Conservation (phyloP, 2,888 invertebrate genomes). For the Drosophila nr. fundita region DNA sequence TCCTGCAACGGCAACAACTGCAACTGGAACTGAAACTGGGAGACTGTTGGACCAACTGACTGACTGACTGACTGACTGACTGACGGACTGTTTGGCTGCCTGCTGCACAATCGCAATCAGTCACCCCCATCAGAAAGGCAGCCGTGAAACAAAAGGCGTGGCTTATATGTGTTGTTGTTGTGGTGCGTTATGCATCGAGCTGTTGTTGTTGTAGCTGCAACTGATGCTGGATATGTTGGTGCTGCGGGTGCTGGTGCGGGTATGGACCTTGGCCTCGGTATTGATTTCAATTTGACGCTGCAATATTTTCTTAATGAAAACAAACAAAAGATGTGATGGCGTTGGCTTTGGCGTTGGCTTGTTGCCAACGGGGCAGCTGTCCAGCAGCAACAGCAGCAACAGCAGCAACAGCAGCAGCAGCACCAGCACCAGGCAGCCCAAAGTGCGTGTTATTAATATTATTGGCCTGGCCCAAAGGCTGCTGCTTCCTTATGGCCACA, state of each 20-base stretch:
- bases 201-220: conserved; percentile 32
- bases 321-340: conserved; percentile 73
- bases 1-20: conserved; percentile 52
- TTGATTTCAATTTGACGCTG: conserved; percentile 81
- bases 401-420: conserved; percentile 45
- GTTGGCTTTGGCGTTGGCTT: conserved; percentile 20
- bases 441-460: conserved; percentile 81
- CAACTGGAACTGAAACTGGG: conserved; percentile 36
- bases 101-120: conserved; percentile 75
- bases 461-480: conserved; percentile 71
- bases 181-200: conserved; percentile 14
- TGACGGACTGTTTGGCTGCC: conserved; percentile 38
- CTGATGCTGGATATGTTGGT: conserved; percentile 43
- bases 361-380: conserved; percentile 55
- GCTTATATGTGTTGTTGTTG: conserved; percentile 30
- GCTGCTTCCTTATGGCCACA: conserved; percentile 54
- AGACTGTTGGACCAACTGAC: conserved; percentile 33
- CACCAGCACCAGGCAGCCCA: conserved; percentile 51
- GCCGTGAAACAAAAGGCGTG: conserved; percentile 74
- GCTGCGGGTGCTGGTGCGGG: conserved; percentile 44
- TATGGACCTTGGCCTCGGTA: conserved; percentile 74
- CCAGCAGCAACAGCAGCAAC: conserved; percentile 33
- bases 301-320: conserved; percentile 81
- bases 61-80: conserved; percentile 13
- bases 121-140: conserved; percentile 81